Percentiles rank a stretch among this genome's conserved stretches.
phyloP scores from a whole-genome alignment of 2,888 invertebrate species.

The Nomada fabriciana region DNA sequence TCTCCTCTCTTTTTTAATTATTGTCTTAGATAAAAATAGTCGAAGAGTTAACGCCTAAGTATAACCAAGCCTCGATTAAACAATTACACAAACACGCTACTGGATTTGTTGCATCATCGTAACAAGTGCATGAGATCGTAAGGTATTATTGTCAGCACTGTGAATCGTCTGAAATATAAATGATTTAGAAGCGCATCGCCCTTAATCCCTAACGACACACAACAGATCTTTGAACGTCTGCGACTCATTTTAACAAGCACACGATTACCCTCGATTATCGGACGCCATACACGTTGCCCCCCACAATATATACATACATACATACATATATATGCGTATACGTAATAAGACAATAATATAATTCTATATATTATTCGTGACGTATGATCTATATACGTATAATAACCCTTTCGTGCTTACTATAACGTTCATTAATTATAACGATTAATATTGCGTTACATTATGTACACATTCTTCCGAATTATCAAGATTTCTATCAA shows the following conservation, averaged over 20 bases:
- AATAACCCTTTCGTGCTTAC: conserved; percentile 16
- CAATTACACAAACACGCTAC: conserved; percentile 32
- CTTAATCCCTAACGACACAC: conserved; percentile 35
- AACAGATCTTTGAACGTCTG: conserved; percentile 9
- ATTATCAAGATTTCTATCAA: conserved; percentile 22
- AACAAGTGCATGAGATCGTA: conserved; percentile 63
- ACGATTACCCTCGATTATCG: conserved; percentile 38
- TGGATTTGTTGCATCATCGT: conserved; percentile 51
- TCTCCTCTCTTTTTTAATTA: background rate
- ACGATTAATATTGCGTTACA: conserved; percentile 16
- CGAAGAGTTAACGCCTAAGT: conserved; percentile 47
- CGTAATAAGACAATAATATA: conserved; percentile 21
- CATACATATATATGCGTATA: conserved; percentile 55
- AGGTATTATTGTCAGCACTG: conserved; percentile 69
- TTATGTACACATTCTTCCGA: conserved; percentile 39
- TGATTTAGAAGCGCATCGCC: conserved; percentile 32
- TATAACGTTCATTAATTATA: conserved; percentile 8
- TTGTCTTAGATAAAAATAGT: conserved; percentile 9
- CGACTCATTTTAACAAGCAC: conserved; percentile 18
- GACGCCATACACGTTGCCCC: conserved; percentile 34
- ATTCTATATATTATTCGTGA: conserved; percentile 21
- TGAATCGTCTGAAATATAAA: conserved; percentile 55
- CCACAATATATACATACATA: conserved; percentile 49
- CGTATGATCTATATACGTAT: conserved; percentile 1
- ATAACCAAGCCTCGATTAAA: conserved; percentile 22